A percentile compares a stretch with the other conserved stretches of the same genome.
These are phyloP conservation scores for Pachyuromys duprasi DNA, from an alignment of 2,797 vertebrate genomes.

Conservation along the genomic window DNA sequence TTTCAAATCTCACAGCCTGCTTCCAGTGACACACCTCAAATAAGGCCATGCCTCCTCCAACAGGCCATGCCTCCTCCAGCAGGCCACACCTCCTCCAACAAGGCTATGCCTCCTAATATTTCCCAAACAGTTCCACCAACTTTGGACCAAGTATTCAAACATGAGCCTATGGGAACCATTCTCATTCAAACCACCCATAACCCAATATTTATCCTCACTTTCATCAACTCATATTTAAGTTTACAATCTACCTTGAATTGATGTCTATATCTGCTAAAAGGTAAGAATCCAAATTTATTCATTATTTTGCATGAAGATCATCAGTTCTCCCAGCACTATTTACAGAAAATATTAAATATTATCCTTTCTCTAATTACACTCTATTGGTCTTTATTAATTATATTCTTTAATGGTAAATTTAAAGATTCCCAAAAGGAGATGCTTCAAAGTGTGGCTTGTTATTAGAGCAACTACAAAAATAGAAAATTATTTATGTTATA, in stretches of 20 bases:
- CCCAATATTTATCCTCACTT: not conserved
- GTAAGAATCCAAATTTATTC: not conserved
- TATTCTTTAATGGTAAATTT: slow-evolving; percentile 27
- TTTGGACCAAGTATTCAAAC: not conserved
- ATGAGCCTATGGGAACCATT: not conserved
- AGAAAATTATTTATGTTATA: not conserved
- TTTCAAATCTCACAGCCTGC: not conserved
- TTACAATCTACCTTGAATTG: not conserved
- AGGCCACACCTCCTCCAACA: not conserved
- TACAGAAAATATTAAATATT: not conserved
- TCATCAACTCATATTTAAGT: not conserved
- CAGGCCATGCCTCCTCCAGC: not conserved
- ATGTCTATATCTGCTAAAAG: not conserved
- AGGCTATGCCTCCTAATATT: not conserved
- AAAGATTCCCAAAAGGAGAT: slow-evolving; percentile 21
- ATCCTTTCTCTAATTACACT: not conserved
- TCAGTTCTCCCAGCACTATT: not conserved
- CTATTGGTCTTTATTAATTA: not conserved
- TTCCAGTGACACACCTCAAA: not conserved
- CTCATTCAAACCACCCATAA: not conserved
- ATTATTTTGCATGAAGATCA: not conserved
- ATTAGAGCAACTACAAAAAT: slow-evolving; percentile 19
- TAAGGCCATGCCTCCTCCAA: rapidly evolving
- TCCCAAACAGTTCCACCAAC: not conserved
- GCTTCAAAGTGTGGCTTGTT: not conserved